Base-by-base conservation (phyloP, 2,888 invertebrate species). In the Diarsia mendica region DNA sequence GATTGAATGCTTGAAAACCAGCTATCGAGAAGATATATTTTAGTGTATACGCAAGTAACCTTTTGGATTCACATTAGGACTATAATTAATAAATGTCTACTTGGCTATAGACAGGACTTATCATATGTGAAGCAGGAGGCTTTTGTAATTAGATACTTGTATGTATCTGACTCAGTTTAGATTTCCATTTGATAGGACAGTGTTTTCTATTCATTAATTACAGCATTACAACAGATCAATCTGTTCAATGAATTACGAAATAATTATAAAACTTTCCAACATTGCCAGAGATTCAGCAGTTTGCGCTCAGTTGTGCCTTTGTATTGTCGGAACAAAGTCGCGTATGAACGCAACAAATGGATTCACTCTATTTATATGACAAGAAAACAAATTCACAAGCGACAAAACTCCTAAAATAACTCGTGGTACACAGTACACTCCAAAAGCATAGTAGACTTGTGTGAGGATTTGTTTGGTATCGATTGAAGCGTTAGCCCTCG, bases 391-490 rank as follows among this genome's bases (percentile, higher is more conserved):
- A 64, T 71, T 55, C 10, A 55, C 61, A 28, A 20, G 60, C 60
- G 64, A 80, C 61, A 58, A 67, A 79, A 77, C 77, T 78, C 68
- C 70, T 53, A 75, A 78, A 82, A 78, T 80, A 80, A 82, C 71
- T 82, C 72, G 66, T 85, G 85, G 76, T 85, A 81, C 82, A 85
- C 76, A 85, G 76, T 85, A 81, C 82, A 85, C 76, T 83, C 90
- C 91, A 89, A 92, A 92, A 92, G 91, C 91, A 92, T 90, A 88
- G 92, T 90, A 89, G 84, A 89, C 83, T 87, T 84, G 85, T 87
- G 84, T 82, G 81, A 87, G 88, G 90, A 90, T 91, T 91, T 92
- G 89, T 91, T 91, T 89, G 79, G 87, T 91, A 93, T 93, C 92
- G 93, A 93, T 92, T 91, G 81, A 72, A 83, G 82, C 87, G 87